Percentiles rank a stretch among this genome's conserved stretches.
These are phyloP conservation scores for Hyalella azteca DNA, from an alignment of 2,888 invertebrate genomes.

Conservation along the genomic window DNA sequence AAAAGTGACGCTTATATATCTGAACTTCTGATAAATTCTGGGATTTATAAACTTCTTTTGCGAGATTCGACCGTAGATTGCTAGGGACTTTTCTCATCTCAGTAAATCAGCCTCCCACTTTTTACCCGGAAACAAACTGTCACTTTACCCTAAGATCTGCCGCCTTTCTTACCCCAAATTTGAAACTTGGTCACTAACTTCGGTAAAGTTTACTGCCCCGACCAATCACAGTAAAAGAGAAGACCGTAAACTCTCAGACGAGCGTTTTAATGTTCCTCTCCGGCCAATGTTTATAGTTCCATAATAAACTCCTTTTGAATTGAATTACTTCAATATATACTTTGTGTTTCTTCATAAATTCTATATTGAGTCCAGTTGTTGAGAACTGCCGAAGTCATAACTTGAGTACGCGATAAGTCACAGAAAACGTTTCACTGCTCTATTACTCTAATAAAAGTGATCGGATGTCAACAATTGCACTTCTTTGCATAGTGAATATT, in stretches of 20 bases:
- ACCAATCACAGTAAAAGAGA: slow-evolving; percentile 3
- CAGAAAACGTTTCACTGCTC: too few relatives aligned
- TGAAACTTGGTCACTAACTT: slow-evolving; percentile 19
- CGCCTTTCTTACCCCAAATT: slow-evolving; percentile 27
- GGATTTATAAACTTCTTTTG: slow-evolving; percentile 24
- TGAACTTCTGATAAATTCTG: background rate
- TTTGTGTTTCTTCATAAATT: background rate
- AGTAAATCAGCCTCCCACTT: slow-evolving; percentile 15
- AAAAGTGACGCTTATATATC: background rate
- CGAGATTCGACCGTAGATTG: slow-evolving; percentile 17
- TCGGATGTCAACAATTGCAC: too few relatives aligned
- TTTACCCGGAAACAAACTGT: background rate
- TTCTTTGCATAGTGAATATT: too few relatives aligned
- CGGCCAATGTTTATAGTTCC: background rate
- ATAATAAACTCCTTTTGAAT: background rate
- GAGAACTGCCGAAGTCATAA: too few relatives aligned
- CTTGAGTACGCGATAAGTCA: too few relatives aligned
- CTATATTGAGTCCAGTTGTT: too few relatives aligned
- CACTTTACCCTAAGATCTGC: slow-evolving; percentile 29
- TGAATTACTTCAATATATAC: background rate
- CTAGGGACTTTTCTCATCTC: slow-evolving; percentile 26
- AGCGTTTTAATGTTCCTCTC: background rate
- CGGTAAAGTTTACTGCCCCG: slow-evolving; percentile 9
- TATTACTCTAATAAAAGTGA: too few relatives aligned
- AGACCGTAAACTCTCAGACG: background rate